A percentile compares a stretch with the other conserved stretches of the same genome.
phyloP scores from a whole-genome alignment of 2,113 vertebrate genomes.

The Mugil cephalus region DNA sequence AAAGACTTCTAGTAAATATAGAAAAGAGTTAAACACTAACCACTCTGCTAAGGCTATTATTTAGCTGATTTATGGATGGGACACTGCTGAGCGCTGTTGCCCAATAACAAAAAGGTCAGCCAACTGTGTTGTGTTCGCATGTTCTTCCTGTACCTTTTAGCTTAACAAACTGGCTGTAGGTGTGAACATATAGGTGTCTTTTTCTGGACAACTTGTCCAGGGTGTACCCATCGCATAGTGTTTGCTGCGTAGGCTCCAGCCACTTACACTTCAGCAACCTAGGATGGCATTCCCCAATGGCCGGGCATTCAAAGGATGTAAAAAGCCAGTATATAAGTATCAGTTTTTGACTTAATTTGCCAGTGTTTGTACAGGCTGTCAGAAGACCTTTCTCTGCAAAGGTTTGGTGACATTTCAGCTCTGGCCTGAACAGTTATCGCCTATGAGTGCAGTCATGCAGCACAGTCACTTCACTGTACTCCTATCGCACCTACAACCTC shows the following conservation, averaged over 20 bases:
- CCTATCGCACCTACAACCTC: slow-evolving; percentile 36
- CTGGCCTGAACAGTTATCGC: slow-evolving; percentile 66
- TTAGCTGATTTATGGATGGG: not conserved
- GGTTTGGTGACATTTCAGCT: slow-evolving; percentile 76
- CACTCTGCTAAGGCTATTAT: not conserved
- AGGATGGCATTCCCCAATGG: too few relatives aligned
- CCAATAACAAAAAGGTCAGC: not conserved
- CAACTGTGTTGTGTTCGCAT: not conserved
- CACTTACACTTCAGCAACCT: too few relatives aligned
- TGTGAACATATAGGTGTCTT: not conserved
- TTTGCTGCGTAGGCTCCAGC: not conserved
- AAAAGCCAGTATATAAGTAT: too few relatives aligned
- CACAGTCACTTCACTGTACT: slow-evolving; percentile 51
- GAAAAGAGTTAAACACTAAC: not conserved
- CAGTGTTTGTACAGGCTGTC: slow-evolving; percentile 81
- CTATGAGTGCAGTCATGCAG: slow-evolving; percentile 53
- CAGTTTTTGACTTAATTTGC: too few relatives aligned
- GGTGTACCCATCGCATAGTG: not conserved
- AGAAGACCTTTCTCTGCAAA: slow-evolving; percentile 63
- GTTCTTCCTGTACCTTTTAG: not conserved
- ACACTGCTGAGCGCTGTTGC: not conserved
- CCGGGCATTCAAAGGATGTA: too few relatives aligned
- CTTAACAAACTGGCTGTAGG: not conserved
- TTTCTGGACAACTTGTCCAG: not conserved
- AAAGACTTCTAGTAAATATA: too few relatives aligned